These are phyloP conservation scores for Drosophila lowei DNA, from an alignment of 1,140 invertebrate species.

Conservation along the genomic window DNA sequence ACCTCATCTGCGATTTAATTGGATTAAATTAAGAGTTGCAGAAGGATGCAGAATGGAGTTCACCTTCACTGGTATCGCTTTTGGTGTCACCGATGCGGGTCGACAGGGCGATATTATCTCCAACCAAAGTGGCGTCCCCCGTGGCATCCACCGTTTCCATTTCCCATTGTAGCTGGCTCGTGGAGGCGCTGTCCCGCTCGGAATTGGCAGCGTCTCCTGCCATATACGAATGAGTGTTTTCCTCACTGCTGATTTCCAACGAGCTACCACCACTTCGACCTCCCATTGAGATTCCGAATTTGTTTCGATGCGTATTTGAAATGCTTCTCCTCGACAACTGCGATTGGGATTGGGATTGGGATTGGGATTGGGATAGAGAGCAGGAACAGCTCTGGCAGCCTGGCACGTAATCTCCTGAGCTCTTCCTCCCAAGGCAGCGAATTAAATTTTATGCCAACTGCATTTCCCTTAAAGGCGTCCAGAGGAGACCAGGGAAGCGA, in stretches of 20 bases:
- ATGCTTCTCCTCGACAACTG: constrained; percentile 27
- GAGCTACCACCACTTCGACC: neutral
- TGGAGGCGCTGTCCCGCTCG: neutral
- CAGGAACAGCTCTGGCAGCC: constrained; percentile 7
- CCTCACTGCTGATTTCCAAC: constrained; percentile 4
- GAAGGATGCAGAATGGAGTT: too few species aligned
- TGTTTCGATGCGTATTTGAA: constrained; percentile 53
- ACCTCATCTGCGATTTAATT: too few species aligned
- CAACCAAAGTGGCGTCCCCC: neutral
- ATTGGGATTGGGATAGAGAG: neutral
- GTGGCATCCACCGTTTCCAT: neutral
- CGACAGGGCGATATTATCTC: constrained; percentile 6
- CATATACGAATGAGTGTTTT: constrained; percentile 11
- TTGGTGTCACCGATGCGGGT: constrained; percentile 4
- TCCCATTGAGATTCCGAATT: constrained; percentile 26
- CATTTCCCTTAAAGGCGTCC: constrained; percentile 44
- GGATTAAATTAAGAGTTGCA: too few species aligned
- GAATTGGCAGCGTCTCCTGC: neutral
- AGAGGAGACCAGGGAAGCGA: neutral
- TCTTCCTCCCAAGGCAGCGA: constrained; percentile 33
- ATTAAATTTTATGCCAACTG: constrained; percentile 78
- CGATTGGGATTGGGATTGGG: neutral
- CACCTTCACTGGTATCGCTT: constrained; percentile 22
- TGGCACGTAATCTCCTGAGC: constrained; percentile 40
- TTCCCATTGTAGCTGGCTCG: neutral